Evolutionary conservation across 1,140 invertebrate species (phyloP), one percentile per base, ranked within the genome.

Genomic region (Lethrus apterus): DNA sequence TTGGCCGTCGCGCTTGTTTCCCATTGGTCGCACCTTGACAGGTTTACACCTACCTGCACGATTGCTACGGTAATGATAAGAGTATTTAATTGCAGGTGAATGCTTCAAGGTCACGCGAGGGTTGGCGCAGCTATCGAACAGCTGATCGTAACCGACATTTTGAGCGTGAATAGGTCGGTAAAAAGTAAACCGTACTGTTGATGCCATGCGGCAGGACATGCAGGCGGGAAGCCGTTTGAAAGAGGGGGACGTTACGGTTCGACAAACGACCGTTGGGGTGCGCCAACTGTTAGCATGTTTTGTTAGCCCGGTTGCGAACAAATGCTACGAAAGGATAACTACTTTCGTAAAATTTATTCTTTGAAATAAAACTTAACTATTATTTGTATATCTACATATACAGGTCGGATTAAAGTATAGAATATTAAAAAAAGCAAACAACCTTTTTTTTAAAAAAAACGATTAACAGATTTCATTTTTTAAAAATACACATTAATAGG

Each of bases 21-120:
- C 56, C 53, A 66, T 66, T 66, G 64, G 64, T 60, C 52, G 59
- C 60, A 57, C 60, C 61, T 59, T 53, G 45, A 56, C 62, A 66
- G 62, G 64, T 65, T 48, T 41, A 66, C 64, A 58, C 64, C 64
- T 66, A 62, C 62, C 59, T 62, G 58, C 44, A 45, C 40, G 23
- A n/a, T n/a, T n/a, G n/a, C n/a, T n/a, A n/a, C n/a, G n/a, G n/a
- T n/a, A n/a, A n/a, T n/a, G n/a, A n/a, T n/a, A n/a, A n/a, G n/a
- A n/a, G n/a, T n/a, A n/a, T n/a, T n/a, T n/a, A n/a, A n/a, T n/a
- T n/a, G n/a, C n/a, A 32, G 18, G 11, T 44, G 26, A 26, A 31
- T 14, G 11, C 14, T 21, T 47, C 35, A 47, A 47, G 46, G 46
- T 47, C 46, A 41, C 29, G 23, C 20, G n/a, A 34, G 44, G 31